Evolutionary conservation across 2,888 invertebrate species (phyloP).

Genomic region (Onthophagus sagittarius): DNA sequence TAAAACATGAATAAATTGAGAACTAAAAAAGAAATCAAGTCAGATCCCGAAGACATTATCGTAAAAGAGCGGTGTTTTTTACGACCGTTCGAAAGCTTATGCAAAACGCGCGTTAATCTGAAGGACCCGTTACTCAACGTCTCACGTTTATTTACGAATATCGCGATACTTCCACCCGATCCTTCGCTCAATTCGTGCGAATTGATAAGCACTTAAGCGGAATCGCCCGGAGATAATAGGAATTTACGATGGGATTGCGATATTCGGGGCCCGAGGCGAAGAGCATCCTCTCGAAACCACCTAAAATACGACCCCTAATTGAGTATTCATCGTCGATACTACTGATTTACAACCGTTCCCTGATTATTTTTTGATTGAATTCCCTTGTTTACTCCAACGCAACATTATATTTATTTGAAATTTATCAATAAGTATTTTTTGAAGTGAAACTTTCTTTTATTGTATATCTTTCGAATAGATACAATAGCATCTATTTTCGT

Average conservation of each 20-base stretch:
- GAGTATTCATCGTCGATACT: constrained; percentile 38
- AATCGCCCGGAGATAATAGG: constrained; percentile 31
- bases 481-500: no score
- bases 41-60: background rate
- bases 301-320: constrained; percentile 37
- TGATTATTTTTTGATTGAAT: constrained; percentile 36
- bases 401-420: background rate
- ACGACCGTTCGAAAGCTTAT: background rate
- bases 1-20: no score
- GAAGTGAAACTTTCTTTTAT: no score
- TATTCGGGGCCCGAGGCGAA: constrained; percentile 15
- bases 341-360: constrained; percentile 33
- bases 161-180: background rate
- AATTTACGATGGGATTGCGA: constrained; percentile 32
- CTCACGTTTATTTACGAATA: background rate
- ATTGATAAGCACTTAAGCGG: constrained; percentile 33
- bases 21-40: no score
- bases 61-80: background rate
- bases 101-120: background rate
- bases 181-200: constrained; percentile 5
- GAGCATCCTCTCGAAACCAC: constrained; percentile 16
- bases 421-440: background rate
- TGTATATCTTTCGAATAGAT: no score
- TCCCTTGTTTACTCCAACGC: constrained; percentile 22
- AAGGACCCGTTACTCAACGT: background rate